Evolutionary conservation across 2,888 invertebrate genomes (phyloP).

Genomic region (Thereva nobilitata): DNA sequence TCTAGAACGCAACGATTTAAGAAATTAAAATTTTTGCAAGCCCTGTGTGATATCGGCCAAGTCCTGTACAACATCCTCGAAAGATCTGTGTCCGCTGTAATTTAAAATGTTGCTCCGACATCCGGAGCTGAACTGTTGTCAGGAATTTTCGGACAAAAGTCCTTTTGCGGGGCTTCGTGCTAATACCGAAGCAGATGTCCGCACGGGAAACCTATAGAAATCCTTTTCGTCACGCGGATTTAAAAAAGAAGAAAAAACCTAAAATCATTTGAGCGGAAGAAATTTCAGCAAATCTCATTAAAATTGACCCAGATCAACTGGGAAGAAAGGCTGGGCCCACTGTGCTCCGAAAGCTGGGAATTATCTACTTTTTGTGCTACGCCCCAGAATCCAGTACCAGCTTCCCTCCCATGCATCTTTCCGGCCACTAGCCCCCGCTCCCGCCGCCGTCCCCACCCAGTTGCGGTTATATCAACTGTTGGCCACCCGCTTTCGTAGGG

Average conservation of each 20-base stretch:
- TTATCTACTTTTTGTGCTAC: constrained; percentile 24
- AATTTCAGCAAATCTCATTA: constrained; percentile 44
- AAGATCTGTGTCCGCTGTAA: no score
- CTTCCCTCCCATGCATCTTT: no score
- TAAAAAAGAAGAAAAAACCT: constrained; percentile 26
- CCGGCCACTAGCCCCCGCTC: neutral
- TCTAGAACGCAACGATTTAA: no score
- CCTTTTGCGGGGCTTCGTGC: no score
- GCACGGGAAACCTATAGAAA: no score
- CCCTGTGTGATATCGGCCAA: no score
- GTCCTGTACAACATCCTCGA: no score
- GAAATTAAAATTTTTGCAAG: no score
- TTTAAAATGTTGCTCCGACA: no score
- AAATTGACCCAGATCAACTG: constrained; percentile 42
- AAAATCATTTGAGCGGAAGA: constrained; percentile 43
- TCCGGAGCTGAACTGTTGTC: no score
- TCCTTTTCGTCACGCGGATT: constrained; percentile 14
- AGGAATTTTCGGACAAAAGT: no score
- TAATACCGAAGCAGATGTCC: no score
- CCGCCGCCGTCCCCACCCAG: neutral
- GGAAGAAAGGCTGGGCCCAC: neutral
- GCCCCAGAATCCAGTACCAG: constrained; percentile 2
- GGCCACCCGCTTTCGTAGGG: constrained; percentile 14
- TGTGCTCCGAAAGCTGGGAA: neutral
- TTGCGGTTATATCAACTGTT: constrained; percentile 29